These are phyloP conservation scores for Nipponacmea schrenckii DNA, from an alignment of 2,888 invertebrate species.

Conservation along the genomic window DNA sequence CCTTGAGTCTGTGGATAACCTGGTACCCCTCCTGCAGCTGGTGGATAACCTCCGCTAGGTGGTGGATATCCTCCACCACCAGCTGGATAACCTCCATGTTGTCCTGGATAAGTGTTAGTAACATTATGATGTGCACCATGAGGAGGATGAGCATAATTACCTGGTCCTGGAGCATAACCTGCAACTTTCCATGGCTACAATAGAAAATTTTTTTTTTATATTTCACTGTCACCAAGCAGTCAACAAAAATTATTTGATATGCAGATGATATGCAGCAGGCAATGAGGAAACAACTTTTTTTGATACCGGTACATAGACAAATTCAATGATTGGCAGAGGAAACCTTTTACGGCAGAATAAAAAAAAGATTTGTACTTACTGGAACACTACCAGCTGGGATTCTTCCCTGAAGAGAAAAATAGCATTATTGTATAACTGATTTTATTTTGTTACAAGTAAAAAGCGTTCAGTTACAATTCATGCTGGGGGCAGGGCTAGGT, in stretches of 20 bases:
- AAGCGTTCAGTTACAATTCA: no score
- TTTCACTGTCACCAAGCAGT: background rate
- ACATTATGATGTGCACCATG: background rate
- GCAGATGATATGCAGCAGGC: no score
- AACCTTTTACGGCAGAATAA: no score
- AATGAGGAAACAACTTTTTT: no score
- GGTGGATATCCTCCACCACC: conserved; percentile 22
- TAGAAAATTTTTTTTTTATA: background rate
- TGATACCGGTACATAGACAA: no score
- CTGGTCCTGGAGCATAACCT: conserved; percentile 23
- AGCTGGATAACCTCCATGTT: conserved; percentile 20
- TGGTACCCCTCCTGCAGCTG: no score
- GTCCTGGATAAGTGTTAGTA: conserved; percentile 8
- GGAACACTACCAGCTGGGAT: conserved; percentile 37
- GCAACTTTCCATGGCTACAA: conserved; percentile 19
- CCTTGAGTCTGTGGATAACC: conserved; percentile 31
- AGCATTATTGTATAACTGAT: background rate
- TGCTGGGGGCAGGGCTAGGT: no score
- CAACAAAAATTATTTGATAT: no score
- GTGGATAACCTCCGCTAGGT: conserved; percentile 17
- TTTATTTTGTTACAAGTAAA: no score
- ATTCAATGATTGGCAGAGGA: no score
- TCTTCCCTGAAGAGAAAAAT: conserved; percentile 33
- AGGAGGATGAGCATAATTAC: conserved; percentile 16
- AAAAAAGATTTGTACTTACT: conserved; percentile 27